A percentile compares a stretch with the other conserved stretches of the same genome.
These are phyloP conservation scores for Bagarius yarrelli DNA, from an alignment of 2,113 vertebrate species.

Conservation along the genomic window DNA sequence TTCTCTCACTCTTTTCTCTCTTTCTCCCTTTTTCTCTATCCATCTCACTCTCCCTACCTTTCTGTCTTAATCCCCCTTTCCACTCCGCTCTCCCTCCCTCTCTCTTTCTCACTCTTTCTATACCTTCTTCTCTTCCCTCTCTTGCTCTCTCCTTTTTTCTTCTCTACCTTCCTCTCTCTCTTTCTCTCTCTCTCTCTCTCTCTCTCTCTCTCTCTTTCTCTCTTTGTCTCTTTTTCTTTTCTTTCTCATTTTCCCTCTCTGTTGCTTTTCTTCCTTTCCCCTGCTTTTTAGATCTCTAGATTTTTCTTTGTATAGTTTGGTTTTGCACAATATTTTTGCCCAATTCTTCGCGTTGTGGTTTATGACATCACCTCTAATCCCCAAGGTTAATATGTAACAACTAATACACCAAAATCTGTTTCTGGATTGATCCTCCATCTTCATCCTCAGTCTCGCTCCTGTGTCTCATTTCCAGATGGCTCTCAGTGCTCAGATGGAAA, in stretches of 20 bases:
- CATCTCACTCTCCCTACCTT: too few relatives aligned
- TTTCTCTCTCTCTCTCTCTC: neutral
- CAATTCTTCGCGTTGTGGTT: neutral
- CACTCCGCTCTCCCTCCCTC: neutral
- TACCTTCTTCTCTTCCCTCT: neutral
- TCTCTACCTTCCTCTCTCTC: neutral
- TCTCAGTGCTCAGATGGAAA: neutral
- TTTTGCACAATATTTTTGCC: neutral
- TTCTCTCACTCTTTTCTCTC: neutral
- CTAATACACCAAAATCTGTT: neutral
- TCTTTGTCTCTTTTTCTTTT: neutral
- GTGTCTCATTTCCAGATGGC: slow-evolving; percentile 32
- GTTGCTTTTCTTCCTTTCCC: neutral
- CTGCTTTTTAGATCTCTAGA: too few relatives aligned
- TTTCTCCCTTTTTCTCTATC: neutral
- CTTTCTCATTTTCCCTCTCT: too few relatives aligned
- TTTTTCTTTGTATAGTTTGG: neutral
- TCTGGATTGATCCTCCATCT: slow-evolving; percentile 5
- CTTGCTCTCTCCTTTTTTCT: neutral
- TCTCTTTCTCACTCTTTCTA: neutral
- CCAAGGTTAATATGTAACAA: neutral
- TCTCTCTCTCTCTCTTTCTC: neutral
- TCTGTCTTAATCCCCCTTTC: too few relatives aligned
- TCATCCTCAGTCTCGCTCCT: neutral
- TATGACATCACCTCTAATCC: neutral